Evolutionary conservation across 2,113 vertebrate genomes (phyloP).

Genomic region (Sakesphorus luctuosus): DNA sequence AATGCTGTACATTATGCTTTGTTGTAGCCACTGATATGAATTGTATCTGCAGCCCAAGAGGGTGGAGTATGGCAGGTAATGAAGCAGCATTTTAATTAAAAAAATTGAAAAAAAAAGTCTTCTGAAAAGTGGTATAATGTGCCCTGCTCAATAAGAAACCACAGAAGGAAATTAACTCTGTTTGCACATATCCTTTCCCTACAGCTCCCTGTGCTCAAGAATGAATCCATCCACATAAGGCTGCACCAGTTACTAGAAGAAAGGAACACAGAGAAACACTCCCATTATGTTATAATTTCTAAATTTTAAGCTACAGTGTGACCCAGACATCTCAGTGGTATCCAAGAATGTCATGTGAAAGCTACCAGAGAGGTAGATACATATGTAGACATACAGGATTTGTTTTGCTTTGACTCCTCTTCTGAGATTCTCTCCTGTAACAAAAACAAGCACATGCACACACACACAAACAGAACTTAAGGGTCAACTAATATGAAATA

Average conservation of each 20-base stretch:
- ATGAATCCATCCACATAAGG: neutral
- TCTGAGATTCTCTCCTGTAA: neutral
- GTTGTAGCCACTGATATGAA: neutral
- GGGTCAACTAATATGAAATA: neutral
- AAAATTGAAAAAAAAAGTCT: neutral
- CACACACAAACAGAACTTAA: neutral
- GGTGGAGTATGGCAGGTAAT: neutral
- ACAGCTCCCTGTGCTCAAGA: neutral
- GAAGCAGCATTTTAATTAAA: conserved; percentile 7
- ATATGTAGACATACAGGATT: neutral
- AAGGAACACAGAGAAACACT: neutral
- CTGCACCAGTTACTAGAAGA: neutral
- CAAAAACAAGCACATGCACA: neutral
- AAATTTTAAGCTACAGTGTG: neutral
- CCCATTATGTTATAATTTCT: neutral
- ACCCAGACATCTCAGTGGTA: neutral
- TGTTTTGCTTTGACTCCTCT: neutral
- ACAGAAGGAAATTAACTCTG: neutral
- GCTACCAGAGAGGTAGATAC: neutral
- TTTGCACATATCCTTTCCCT: neutral
- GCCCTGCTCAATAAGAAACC: neutral
- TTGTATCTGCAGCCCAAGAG: neutral
- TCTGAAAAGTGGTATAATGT: neutral
- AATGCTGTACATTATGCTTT: neutral
- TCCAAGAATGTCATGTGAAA: neutral